Evolutionary conservation across 2,888 invertebrate genomes (phyloP).

Genomic region (Yponomeuta cagnagella): DNA sequence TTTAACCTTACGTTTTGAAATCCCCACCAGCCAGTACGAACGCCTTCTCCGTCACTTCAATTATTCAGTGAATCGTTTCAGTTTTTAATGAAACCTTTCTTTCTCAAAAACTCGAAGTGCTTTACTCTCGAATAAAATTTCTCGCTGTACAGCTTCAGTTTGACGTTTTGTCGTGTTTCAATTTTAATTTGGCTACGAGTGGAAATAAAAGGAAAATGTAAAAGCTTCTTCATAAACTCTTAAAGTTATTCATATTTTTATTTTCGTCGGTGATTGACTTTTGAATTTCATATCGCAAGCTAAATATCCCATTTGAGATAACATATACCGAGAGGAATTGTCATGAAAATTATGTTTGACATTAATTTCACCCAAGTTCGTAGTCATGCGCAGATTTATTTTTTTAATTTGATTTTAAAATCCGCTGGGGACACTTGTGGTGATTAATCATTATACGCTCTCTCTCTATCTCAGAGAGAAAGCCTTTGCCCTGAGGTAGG

Average conservation of each 20-base stretch:
- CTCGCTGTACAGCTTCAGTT: not conserved
- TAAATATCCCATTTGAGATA: not conserved
- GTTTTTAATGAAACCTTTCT: constrained; percentile 10
- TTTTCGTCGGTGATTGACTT: not conserved
- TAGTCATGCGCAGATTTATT: too few relatives aligned
- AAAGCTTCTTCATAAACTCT: constrained; percentile 4
- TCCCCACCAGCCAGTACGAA: not conserved
- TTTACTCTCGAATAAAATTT: not conserved
- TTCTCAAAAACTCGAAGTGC: constrained; percentile 5
- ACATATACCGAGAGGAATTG: too few relatives aligned
- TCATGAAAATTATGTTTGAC: too few relatives aligned
- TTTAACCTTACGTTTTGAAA: not conserved
- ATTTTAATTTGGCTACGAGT: not conserved
- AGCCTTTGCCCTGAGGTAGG: too few relatives aligned
- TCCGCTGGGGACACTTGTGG: too few relatives aligned
- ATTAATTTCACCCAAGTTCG: too few relatives aligned
- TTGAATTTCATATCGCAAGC: not conserved
- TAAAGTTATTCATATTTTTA: not conserved
- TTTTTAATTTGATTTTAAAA: too few relatives aligned
- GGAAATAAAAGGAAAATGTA: not conserved
- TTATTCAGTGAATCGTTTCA: constrained; percentile 9
- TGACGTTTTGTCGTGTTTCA: constrained; percentile 10
- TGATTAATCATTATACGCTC: too few relatives aligned
- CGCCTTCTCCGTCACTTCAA: not conserved
- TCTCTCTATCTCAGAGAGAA: too few relatives aligned